Base-by-base conservation (phyloP, 2,888 invertebrate genomes). In the Eupeodes latifasciatus region DNA sequence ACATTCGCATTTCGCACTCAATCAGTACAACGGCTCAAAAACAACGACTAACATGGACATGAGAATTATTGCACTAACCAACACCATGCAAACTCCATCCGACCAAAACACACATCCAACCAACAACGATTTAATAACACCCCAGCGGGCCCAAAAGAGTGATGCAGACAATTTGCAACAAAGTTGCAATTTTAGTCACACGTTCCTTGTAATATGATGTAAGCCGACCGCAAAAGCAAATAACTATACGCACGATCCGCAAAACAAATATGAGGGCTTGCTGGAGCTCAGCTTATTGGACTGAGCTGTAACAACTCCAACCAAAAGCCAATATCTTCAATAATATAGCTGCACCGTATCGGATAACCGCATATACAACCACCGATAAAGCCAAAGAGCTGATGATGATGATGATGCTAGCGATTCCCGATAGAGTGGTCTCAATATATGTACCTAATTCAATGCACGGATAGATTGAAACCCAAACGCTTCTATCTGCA, bases 1-100 rank as follows among this genome's bases (percentile, higher is more conserved):
- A 78, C 84, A 84, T 85, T 88, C 77, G 81, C 81, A 85, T 84
- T 85, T 88, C 77, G 81, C 81, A 88, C 88, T 88, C 85, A 88
- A 88, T 85, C 88, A 85, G 88, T 53, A 64, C 34, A 59, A 44
- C 10, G 47, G 61, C 57, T 77, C 55, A 71, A 34, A 47, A 55
- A 62, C 72, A 53, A 75, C 76, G 69, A 74, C 53, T 74, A 51
- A 74, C 80, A 49, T 88, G 85, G 78, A 74, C 85, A 81, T 81
- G 78, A 36, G 85, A 85, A 81, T 85, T 27, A 55, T 85, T 74
- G 47, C 78, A 78, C 78, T 81, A 87, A 77, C 80, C 80, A 74
- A 83, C 62, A 69, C 85, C 77, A 77, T 0, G 6, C 9, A 59
- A 27, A 27, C 1, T 11, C 55, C 19, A 55, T 11, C 82, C 75